These are phyloP conservation scores for Stenurella melanura DNA, from an alignment of 2,888 invertebrate genomes.

Conservation along the genomic window DNA sequence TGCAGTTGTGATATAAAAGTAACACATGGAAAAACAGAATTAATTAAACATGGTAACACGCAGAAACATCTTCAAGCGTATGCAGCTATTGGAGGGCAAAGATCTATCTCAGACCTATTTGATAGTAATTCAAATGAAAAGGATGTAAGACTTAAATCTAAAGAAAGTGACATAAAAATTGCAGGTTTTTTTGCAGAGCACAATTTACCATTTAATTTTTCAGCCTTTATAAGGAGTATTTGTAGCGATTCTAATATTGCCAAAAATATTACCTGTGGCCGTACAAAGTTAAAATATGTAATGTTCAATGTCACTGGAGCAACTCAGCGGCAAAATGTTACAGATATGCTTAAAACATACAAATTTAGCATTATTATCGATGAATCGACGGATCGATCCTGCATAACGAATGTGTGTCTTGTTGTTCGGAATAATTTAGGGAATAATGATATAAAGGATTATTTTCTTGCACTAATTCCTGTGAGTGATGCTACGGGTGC, in stretches of 20 bases:
- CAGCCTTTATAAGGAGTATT: conserved; percentile 31
- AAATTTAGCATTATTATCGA: conserved; percentile 47
- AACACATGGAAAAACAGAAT: too few species aligned
- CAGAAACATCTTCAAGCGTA: too few species aligned
- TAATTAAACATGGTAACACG: too few species aligned
- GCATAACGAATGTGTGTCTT: conserved; percentile 41
- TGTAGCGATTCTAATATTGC: conserved; percentile 46
- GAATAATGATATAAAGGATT: too few species aligned
- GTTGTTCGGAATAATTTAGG: too few species aligned
- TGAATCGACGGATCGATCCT: conserved; percentile 45
- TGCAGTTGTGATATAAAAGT: too few species aligned
- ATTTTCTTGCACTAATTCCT: too few species aligned
- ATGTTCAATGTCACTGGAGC: conserved; percentile 43
- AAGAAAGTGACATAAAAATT: background rate
- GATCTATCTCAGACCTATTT: too few species aligned
- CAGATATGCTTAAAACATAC: conserved; percentile 36
- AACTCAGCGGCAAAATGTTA: conserved; percentile 13
- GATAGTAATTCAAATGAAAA: too few species aligned
- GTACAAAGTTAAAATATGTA: conserved; percentile 44
- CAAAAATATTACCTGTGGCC: conserved; percentile 40
- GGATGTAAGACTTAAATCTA: too few species aligned
- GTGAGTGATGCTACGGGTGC: too few species aligned
- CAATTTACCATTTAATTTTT: conserved; percentile 26
- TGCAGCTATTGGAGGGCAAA: too few species aligned
- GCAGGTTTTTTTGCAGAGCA: background rate